A percentile compares a stretch with the other conserved stretches of the same genome.
These are phyloP conservation scores for Druceiella hillmani DNA, from an alignment of 2,888 invertebrate species.

Conservation along the genomic window DNA sequence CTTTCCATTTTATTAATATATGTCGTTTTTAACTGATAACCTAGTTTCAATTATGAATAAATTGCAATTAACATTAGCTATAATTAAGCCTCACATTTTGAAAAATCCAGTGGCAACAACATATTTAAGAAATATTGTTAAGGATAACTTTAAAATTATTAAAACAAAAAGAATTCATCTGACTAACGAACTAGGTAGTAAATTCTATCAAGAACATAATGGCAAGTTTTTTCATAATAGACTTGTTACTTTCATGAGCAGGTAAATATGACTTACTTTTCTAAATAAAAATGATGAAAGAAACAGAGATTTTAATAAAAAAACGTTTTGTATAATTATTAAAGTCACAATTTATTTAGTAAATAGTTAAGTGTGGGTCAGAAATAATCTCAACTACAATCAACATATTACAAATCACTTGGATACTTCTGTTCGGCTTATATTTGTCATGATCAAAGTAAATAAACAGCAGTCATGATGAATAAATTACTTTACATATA, in stretches of 20 bases:
- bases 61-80: slow-evolving; percentile 74
- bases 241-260: slow-evolving; percentile 74
- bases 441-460: no score
- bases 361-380: neutral
- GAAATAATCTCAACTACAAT: no score
- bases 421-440: no score
- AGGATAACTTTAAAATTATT: slow-evolving; percentile 67
- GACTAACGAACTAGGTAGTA: slow-evolving; percentile 56
- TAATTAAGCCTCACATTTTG: slow-evolving; percentile 81
- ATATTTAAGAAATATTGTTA: slow-evolving; percentile 62
- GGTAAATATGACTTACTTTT: slow-evolving; percentile 53
- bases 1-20: no score
- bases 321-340: slow-evolving; percentile 1
- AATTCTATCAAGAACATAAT: slow-evolving; percentile 79
- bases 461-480: no score
- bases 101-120: slow-evolving; percentile 68
- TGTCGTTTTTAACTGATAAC: no score
- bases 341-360: slow-evolving; percentile 8
- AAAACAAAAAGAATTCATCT: slow-evolving; percentile 60
- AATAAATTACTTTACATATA: no score
- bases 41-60: slow-evolving; percentile 33
- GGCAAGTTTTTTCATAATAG: slow-evolving; percentile 80
- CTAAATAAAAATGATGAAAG: no score
- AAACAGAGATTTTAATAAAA: no score
- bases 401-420: no score